Evolutionary conservation across 2,888 invertebrate species (phyloP).

Genomic region (Chalcosyrphus nemorum): DNA sequence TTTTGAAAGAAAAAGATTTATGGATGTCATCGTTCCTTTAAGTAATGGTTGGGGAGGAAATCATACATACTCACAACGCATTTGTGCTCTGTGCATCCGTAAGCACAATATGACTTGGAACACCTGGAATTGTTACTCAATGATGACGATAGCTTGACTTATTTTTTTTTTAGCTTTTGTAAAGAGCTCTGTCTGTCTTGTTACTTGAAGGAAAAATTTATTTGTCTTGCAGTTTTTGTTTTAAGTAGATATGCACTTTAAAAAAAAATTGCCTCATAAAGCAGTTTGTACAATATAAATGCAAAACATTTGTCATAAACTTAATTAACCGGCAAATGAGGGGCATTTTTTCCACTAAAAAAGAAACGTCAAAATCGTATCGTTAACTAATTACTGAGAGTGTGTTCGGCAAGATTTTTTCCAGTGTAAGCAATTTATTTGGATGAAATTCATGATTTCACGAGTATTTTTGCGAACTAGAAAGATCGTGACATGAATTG

Average conservation of each 20-base stretch:
- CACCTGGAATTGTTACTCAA: constrained; percentile 46
- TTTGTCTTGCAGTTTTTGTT: constrained; percentile 30
- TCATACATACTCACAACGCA: constrained; percentile 1
- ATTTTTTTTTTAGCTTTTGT: not conserved
- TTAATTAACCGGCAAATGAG: constrained; percentile 8
- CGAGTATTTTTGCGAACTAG: not conserved
- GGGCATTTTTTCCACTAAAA: not conserved
- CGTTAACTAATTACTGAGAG: constrained; percentile 23
- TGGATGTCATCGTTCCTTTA: constrained; percentile 13
- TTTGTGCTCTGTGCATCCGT: constrained; percentile 15
- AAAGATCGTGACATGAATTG: constrained; percentile 37
- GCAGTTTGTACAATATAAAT: not conserved
- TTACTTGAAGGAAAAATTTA: constrained; percentile 12
- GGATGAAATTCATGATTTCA: not conserved
- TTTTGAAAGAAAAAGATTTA: constrained; percentile 14
- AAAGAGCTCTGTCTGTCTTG: not conserved
- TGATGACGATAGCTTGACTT: constrained; percentile 27
- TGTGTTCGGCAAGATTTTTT: not conserved
- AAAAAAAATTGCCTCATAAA: constrained; percentile 12
- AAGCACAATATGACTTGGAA: constrained; percentile 44
- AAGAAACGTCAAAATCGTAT: not conserved
- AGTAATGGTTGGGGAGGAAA: not conserved
- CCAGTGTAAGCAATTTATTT: too few species aligned
- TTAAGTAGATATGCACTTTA: too few species aligned
- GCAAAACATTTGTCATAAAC: constrained; percentile 6